phyloP scores from a whole-genome alignment of 1,140 invertebrate genomes.

The Drepana arcuata region DNA sequence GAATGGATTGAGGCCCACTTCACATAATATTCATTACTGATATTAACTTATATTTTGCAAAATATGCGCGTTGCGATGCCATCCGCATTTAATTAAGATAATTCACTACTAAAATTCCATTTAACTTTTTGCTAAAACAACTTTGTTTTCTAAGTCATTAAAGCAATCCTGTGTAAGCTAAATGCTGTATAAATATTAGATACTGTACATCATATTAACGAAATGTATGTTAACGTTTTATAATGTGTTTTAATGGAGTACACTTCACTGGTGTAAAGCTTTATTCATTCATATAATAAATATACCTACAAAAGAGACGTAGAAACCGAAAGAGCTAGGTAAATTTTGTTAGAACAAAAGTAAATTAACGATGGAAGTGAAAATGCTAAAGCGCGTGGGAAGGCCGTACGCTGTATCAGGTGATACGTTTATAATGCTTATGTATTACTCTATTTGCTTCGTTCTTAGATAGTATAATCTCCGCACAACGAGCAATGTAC shows the following conservation, averaged over 20 bases:
- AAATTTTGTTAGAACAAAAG: slow-evolving; percentile 48
- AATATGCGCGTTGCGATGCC: too few relatives aligned
- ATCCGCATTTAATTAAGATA: too few relatives aligned
- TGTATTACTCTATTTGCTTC: slow-evolving; percentile 50
- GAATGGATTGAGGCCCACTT: too few relatives aligned
- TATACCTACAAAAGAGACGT: slow-evolving; percentile 33
- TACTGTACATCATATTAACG: slow-evolving; percentile 22
- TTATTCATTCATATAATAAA: slow-evolving; percentile 13
- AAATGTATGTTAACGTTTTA: too few relatives aligned
- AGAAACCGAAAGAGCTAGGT: slow-evolving; percentile 44
- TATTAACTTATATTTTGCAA: too few relatives aligned
- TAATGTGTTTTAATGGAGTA: neutral
- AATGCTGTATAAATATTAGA: neutral
- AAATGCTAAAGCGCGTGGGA: slow-evolving; percentile 49
- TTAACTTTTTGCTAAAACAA: neutral
- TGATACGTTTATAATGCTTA: slow-evolving; percentile 22
- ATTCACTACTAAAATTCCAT: too few relatives aligned
- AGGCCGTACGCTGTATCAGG: slow-evolving; percentile 30
- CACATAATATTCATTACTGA: too few relatives aligned
- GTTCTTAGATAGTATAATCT: slow-evolving; percentile 39
- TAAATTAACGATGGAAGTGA: slow-evolving; percentile 45
- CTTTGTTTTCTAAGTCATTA: neutral
- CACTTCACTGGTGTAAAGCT: slow-evolving; percentile 2
- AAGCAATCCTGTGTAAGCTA: neutral
- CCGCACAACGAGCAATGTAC: slow-evolving; percentile 37